Base-by-base conservation (phyloP, 2,888 invertebrate genomes). In the Xylocampa areola region DNA sequence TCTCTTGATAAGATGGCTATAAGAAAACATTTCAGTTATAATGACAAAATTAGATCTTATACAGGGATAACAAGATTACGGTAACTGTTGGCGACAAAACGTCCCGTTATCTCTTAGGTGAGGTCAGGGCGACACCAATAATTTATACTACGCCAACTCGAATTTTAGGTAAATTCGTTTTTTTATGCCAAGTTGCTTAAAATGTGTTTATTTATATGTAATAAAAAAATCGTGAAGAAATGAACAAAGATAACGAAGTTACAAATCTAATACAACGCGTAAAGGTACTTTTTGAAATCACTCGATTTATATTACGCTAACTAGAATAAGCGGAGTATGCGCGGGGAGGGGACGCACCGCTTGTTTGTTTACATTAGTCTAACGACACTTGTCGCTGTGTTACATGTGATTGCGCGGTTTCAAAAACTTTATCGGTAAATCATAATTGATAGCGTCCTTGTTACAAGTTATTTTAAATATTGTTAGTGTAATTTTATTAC, bases 311-410 rank as follows among this genome's bases (percentile, higher is more conserved):
- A 41, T 30, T 41, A 21, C 13, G 21, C 30, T 7, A 32, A 32
- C 30, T 32, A 21, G 16, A 14, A 23, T 44, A 29, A 21, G 44
- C 6, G 32, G 32, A 32, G 32, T 32, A 23, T 32, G 44, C 32
- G 23, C 14, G 32, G 40, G 40, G 40, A 40, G 16, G 27, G 27
- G 14, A n/a, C 27, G 27, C 1, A 16, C 16, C 40, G 40, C 17
- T 27, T 17, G 29, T 29, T 41, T 29, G 29, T 41, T 29, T 40
- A 40, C 40, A 40, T 40, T 40, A 41, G 5, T 41, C 40, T 41
- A 41, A 41, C 29, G 6, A 29, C n/a, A 29, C 27, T 29, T 29
- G 40, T 41, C 40, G 40, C 11, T 17, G 40, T 41, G 29, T 41
- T 29, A 41, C 11, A 16, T 29, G 40, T 29, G 29, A 29, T 29